Evolutionary conservation across 1,140 invertebrate genomes (phyloP).

Genomic region (Bombyx mori): ASM3026992v2 NC_085116.1:6896501-6897000

Average conservation of each 20-base stretch:
- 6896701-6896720: not conserved
- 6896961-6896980: slow-evolving; percentile 82
- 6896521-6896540: too few relatives aligned
- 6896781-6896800: slow-evolving; percentile 79
- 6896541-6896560: too few relatives aligned
- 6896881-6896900: too few relatives aligned
- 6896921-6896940: slow-evolving; percentile 78
- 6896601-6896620: not conserved
- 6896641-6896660: too few relatives aligned
- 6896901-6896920: not conserved
- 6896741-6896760: slow-evolving; percentile 73
- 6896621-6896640: too few relatives aligned
- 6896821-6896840: slow-evolving; percentile 72
- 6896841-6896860: slow-evolving; percentile 27
- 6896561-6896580: too few relatives aligned
- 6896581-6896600: not conserved
- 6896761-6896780: slow-evolving; percentile 80
- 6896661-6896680: not conserved
- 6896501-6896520: slow-evolving; percentile 17
- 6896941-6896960: slow-evolving; percentile 88
- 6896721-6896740: not conserved
- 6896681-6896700: not conserved
- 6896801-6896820: slow-evolving; percentile 81
- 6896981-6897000: slow-evolving; percentile 70
- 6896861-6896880: slow-evolving; percentile 1